Evolutionary conservation across 2,113 vertebrate species (phyloP), one percentile per base, ranked within the genome.

Genomic region (Erythrolamprus reginae): DNA sequence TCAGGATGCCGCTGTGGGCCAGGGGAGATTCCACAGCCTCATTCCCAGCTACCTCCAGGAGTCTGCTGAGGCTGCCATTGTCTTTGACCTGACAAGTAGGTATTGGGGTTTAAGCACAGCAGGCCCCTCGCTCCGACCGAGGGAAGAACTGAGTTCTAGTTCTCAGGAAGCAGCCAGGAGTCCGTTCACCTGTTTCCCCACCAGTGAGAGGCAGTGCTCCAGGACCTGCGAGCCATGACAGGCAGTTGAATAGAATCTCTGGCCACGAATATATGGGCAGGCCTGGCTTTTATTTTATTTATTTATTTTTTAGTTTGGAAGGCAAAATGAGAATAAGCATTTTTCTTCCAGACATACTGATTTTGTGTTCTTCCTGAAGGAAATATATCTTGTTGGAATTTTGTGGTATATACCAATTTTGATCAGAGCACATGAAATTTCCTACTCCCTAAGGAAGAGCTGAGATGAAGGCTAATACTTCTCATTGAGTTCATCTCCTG

Each of bases 41-140:
- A 98, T 98, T 96, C 98, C 98, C 96, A 99, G 98, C 98, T 99
- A 98, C 98, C 98, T 97, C 97, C 97, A 97, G 93, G 98, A 98
- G 96, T 98, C 98, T 94, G 98, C 98, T 82, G 98, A 98, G 92
- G 97, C 98, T 96, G 97, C 98, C 96, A 97, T 98, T 97, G 98
- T 98, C 97, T 98, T 98, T 98, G 98, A 98, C 96, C 96, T 98
- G 94, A 98, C 98, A 98, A 98, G 98, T 98, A 98, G 98, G 98
- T 98, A 98, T 95, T 93, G 94, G 96, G 96, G 96, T 82, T 1
- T 87, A 88, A 93, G 87, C 65, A 88, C 94, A 93, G 93, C 93
- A 95, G 92, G 89, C 93, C 84, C 89, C 70, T 88, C 56, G 89
- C 93, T 89, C 89, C 48, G 88, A 48, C 19, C 0, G 0, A 82